Evolutionary conservation across 2,113 vertebrate species (phyloP), one percentile per base, ranked within the genome.

Genomic region (Ictalurus punctatus): DNA sequence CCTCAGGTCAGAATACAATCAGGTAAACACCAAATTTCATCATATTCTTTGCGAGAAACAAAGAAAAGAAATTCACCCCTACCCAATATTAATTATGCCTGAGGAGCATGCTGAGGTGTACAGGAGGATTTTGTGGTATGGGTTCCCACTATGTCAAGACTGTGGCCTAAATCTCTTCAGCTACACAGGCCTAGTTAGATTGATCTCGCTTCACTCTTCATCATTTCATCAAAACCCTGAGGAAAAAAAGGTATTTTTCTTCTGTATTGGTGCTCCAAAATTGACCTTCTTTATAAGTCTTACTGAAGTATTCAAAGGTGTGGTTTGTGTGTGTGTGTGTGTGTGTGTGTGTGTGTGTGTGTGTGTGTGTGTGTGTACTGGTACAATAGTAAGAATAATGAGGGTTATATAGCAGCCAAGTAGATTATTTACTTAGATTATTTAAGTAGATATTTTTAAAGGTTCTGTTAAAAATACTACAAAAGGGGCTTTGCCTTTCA

Each of bases 131-230:
- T 90, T 91, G 0, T 81, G 91, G 91, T 90, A 89, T 59, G 83
- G 69, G 89, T 91, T 87, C 80, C 87, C 91, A 92, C 91, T 94
- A 90, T 94, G 92, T 85, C 69, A 65, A 59, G 86, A 80, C 73
- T 27, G 2, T 83, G 48, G 65, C 14, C 34, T 56, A 88, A 83
- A 88, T 82, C 86, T 87, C 59, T 74, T 71, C 84, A 93, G 92
- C 92, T 93, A 91, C 89, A 79, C 34, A 84, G 90, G 90, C 89
- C 91, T 94, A 94, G 95, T 95, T 92, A 94, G 90, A 92, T 83
- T 89, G 87, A 59, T 86, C 89, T 85, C 89, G 58, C 23, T 40
- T 40, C 44, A 56, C 34, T 83, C 83, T 92, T 91, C 91, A 93
- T 92, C 86, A 90, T 87, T 89, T 86, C 90, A 63, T 30, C 58